Evolutionary conservation across 2,797 vertebrate genomes (phyloP).

Genomic region (Lagorchestes hirsutus): DNA sequence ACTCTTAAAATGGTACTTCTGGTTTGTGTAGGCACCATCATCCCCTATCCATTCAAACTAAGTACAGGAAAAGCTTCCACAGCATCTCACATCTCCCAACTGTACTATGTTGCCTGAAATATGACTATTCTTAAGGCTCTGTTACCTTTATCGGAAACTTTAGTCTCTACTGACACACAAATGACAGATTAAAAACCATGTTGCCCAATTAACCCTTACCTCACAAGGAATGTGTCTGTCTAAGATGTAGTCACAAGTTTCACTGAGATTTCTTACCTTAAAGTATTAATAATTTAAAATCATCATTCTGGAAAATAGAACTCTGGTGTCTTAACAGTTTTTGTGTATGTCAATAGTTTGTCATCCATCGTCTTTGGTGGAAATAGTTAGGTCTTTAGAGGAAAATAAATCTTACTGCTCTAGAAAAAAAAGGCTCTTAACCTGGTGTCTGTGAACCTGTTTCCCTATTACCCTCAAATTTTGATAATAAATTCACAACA

Average conservation of each 20-base stretch:
- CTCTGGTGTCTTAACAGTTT: slow-evolving; percentile 8
- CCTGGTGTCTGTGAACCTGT: neutral
- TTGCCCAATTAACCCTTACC: slow-evolving; percentile 63
- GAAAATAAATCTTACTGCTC: slow-evolving; percentile 63
- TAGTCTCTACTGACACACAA: slow-evolving; percentile 70
- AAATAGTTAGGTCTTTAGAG: slow-evolving; percentile 51
- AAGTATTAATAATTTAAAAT: neutral
- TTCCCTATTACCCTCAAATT: neutral
- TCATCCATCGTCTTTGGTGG: slow-evolving; percentile 51
- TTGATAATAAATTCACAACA: neutral
- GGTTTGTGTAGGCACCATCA: slow-evolving; percentile 87
- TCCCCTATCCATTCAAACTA: slow-evolving; percentile 81
- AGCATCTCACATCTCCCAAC: slow-evolving; percentile 63
- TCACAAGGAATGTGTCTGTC: slow-evolving; percentile 58
- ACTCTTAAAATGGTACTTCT: slow-evolving; percentile 71
- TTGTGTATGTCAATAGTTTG: slow-evolving; percentile 32
- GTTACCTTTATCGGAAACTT: slow-evolving; percentile 58
- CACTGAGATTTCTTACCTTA: slow-evolving; percentile 33
- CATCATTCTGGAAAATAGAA: slow-evolving; percentile 11
- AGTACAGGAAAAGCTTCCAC: slow-evolving; percentile 77
- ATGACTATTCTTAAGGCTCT: slow-evolving; percentile 66
- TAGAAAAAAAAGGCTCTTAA: neutral
- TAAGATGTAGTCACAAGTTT: slow-evolving; percentile 39
- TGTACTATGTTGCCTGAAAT: slow-evolving; percentile 68
- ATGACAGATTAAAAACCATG: slow-evolving; percentile 65